Base-by-base conservation (phyloP, 1,140 invertebrate species). In the Drosophila sproati region DNA sequence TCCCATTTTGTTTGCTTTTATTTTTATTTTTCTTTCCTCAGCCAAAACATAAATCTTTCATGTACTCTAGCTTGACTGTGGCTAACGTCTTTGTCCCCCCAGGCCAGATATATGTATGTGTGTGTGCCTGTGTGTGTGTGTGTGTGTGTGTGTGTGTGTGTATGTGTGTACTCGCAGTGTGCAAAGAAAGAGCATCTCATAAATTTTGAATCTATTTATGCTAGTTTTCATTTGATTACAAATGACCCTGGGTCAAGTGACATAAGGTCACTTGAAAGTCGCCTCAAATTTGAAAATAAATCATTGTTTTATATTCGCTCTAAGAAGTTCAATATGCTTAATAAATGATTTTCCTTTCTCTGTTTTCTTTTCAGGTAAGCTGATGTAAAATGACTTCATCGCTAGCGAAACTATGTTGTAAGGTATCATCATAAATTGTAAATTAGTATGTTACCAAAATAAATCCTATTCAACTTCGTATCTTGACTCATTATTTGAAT, bases 151-250 rank as follows among this genome's bases (percentile, higher is more conserved):
- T 20, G 20, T 20, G 20, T 20, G 20, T 20, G 1, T 20, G 31
- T 35, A 32, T n/a, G 5, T 48, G 37, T 61, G 47, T 39, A 61
- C 47, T 69, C 45, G 28, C 3, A 8, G 7, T 50, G 34, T 37
- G 5, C n/a, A 20, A 12, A 29, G 10, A 48, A 63, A 39, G 41
- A 29, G 28, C 28, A 45, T 12, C 32, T 57, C 28, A 67, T 69
- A 61, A 52, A 73, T 68, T 20, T 69, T 5, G 8, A 43, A 52
- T 73, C 63, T 71, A 63, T 71, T 63, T 63, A 55, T 55, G 70
- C 48, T 39, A 39, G 2, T 41, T 39, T 48, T 64, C 8, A 41
- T 37, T 41, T 39, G 37, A 56, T 48, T 52, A 35, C 10, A 10
- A 39, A 20, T 63, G 35, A 55, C 50, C 59, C 48, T 50, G 10